These are phyloP conservation scores for Amphipyra berbera DNA, from an alignment of 2,888 invertebrate genomes.

Conservation along the genomic window DNA sequence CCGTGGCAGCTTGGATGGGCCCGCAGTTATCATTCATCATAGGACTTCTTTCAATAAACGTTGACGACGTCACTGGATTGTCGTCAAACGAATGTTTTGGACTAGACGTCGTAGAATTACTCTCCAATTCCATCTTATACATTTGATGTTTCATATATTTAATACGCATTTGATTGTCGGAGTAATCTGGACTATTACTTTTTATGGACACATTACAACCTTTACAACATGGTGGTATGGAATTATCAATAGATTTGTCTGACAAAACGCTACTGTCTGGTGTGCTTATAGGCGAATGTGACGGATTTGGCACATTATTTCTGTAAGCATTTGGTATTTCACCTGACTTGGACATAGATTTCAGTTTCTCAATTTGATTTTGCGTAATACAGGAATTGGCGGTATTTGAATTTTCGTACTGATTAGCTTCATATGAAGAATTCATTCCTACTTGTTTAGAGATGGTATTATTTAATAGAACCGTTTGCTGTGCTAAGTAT, in stretches of 20 bases:
- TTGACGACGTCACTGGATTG: conserved; percentile 92
- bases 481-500: conserved; percentile 97
- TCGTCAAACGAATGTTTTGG: conserved; percentile 88
- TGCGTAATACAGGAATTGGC: conserved; percentile 66
- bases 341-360: conserved; percentile 67
- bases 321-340: conserved; percentile 76
- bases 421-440: conserved; percentile 75
- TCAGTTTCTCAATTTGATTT: conserved; percentile 75
- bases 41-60: conserved; percentile 90
- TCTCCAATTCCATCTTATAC: conserved; percentile 86
- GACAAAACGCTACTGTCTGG: conserved; percentile 86
- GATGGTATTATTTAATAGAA: conserved; percentile 95
- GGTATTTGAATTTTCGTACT: conserved; percentile 72
- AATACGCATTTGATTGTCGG: conserved; percentile 77
- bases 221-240: conserved; percentile 85
- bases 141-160: conserved; percentile 82
- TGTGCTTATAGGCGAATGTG: conserved; percentile 82
- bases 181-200: conserved; percentile 78
- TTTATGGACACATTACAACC: conserved; percentile 86
- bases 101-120: conserved; percentile 87
- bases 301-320: conserved; percentile 78
- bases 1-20: conserved; percentile 95
- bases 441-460: conserved; percentile 91
- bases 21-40: conserved; percentile 91
- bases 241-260: conserved; percentile 75